phyloP scores from a whole-genome alignment of 1,140 invertebrate species.

The Orius insidiosus region DNA sequence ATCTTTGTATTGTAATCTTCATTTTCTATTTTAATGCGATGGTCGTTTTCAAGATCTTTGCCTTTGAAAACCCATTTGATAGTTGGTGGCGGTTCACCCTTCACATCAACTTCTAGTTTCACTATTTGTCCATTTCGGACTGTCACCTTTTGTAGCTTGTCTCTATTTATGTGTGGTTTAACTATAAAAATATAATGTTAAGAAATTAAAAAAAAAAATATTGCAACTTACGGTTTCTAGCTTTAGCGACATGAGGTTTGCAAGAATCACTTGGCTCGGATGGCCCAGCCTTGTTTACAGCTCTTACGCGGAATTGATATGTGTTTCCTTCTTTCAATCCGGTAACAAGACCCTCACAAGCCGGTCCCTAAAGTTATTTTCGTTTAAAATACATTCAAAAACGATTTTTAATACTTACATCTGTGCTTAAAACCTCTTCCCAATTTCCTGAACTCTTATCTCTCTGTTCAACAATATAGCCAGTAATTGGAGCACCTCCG shows the following conservation, averaged over 20 bases:
- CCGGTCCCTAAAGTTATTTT: conserved; percentile 37
- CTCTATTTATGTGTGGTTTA: conserved; percentile 79
- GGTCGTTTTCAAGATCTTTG: conserved; percentile 39
- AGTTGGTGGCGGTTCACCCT: conserved; percentile 86
- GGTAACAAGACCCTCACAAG: conserved; percentile 62
- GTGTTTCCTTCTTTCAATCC: conserved; percentile 79
- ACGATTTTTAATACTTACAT: conserved; percentile 28
- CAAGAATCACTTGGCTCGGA: conserved; percentile 79
- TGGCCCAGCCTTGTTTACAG: conserved; percentile 86
- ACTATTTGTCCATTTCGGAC: conserved; percentile 80
- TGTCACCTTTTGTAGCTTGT: conserved; percentile 74
- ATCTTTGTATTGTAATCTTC: conserved; percentile 87
- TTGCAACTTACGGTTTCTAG: conserved; percentile 57
- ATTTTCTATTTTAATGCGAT: conserved; percentile 61
- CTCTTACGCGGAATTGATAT: conserved; percentile 83
- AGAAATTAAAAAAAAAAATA: neutral
- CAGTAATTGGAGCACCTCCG: conserved; percentile 86
- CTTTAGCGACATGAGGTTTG: conserved; percentile 73
- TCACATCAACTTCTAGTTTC: conserved; percentile 84
- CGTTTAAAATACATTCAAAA: conserved; percentile 11
- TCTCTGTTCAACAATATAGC: conserved; percentile 94
- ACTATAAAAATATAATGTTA: conserved; percentile 35
- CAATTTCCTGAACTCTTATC: conserved; percentile 75
- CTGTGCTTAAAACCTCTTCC: conserved; percentile 72
- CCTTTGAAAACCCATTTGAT: conserved; percentile 73